Evolutionary conservation across 2,797 vertebrate genomes (phyloP), one percentile per base, ranked within the genome.

Genomic region (Fratercula arctica): DNA sequence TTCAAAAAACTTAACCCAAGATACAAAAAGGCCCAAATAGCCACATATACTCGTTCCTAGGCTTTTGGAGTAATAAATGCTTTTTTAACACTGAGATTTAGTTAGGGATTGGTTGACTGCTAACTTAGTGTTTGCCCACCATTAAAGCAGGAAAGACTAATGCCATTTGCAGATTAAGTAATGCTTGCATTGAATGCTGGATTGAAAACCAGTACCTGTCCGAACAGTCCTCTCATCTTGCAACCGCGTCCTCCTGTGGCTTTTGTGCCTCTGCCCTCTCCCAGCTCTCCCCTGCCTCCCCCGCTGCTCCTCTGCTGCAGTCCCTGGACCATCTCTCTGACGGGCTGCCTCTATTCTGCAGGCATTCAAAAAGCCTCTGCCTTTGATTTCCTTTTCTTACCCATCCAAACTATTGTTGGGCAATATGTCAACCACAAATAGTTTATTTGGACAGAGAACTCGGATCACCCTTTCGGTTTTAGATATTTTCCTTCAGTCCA

Each of bases 361-460:
- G 70, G 64, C 88, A 79, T 53, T 85, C 13, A 1, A 56, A 74
- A 84, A 77, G 73, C n/a, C 80, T 93, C 79, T 84, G 87, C 74
- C 89, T 87, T 92, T 86, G 60, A 81, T 88, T 92, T 78, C 85
- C 73, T 91, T 81, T 59, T 72, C 79, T 91, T 86, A 60, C 54
- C 74, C 83, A n/a, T 84, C 88, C 92, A 68, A 91, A 50, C 91
- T 94, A 80, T 88, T 88, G 89, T 81, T 95, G 92, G 94, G 92
- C 80, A 93, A 73, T 1, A 73, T 1, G 31, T 73, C 70, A 79
- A 59, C 92, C 76, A 79, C 90, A 93, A 68, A 33, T 6, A 21
- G 69, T 88, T 87, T 29, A 17, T 75, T 81, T 88, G 90, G 79
- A 43, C 9, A 11, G 73, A 88, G 90, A 75, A 16, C 53, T 78